Conservation (phyloP, 2,113 vertebrate genomes). For the Pantherophis guttatus region DNA sequence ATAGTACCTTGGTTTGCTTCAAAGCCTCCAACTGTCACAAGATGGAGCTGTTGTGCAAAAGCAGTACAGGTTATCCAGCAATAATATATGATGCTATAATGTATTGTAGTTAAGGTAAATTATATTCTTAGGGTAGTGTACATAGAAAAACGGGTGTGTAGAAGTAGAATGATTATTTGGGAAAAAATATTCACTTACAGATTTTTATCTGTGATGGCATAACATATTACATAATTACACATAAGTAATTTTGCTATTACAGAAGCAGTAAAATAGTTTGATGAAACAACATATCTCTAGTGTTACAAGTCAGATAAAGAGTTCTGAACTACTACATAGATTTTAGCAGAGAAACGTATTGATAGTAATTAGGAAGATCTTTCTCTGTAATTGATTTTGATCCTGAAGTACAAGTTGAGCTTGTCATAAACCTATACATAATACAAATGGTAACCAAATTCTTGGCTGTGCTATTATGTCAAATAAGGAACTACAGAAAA, state of each 20-base stretch:
- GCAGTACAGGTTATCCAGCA: not conserved
- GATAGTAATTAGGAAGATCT: not conserved
- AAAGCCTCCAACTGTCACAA: not conserved
- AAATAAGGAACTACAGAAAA: slow-evolving; percentile 4
- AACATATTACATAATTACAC: not conserved
- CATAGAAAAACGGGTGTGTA: not conserved
- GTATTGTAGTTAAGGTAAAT: not conserved
- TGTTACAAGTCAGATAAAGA: slow-evolving; percentile 6
- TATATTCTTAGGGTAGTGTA: not conserved
- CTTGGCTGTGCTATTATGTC: not conserved
- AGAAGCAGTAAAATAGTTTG: not conserved
- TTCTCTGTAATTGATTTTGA: not conserved
- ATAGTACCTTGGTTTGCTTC: not conserved
- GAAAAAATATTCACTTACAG: not conserved
- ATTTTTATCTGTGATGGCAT: not conserved
- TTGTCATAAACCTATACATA: slow-evolving; percentile 9
- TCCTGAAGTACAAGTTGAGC: not conserved
- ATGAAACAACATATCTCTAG: not conserved
- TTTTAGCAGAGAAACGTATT: slow-evolving; percentile 4
- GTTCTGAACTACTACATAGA: not conserved
- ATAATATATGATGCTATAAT: not conserved
- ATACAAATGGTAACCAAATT: slow-evolving; percentile 1
- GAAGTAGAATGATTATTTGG: not conserved
- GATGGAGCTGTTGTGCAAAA: not conserved
- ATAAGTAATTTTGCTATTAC: not conserved